Evolutionary conservation across 2,113 vertebrate species (phyloP).

Genomic region (Saguinus imperator): DNA sequence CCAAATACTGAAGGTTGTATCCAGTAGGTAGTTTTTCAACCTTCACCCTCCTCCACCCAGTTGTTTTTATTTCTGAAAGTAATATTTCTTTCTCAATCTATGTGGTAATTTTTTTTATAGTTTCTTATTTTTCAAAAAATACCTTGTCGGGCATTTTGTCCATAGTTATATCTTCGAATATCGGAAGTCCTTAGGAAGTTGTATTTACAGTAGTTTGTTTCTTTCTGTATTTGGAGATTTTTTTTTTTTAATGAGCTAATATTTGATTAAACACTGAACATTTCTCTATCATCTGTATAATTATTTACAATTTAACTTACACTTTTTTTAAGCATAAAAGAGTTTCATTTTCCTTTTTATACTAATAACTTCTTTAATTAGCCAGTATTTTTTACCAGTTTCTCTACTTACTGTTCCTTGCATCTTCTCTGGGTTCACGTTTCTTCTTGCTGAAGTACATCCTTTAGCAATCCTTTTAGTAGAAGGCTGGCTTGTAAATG

Average conservation of each 20-base stretch:
- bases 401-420: neutral
- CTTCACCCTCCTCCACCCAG: too few species aligned
- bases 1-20: too few species aligned
- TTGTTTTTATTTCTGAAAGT: neutral
- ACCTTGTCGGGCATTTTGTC: neutral
- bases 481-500: neutral
- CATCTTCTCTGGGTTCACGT: neutral
- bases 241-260: slow-evolving; percentile 12
- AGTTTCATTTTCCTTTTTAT: neutral
- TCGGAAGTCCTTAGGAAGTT: neutral
- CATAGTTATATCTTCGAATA: neutral
- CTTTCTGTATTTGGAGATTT: neutral
- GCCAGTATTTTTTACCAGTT: neutral
- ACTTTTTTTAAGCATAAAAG: neutral
- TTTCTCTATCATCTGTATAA: neutral
- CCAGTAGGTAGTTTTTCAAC: too few species aligned
- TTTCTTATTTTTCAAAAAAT: neutral
- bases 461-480: neutral
- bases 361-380: neutral
- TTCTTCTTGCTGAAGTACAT: slow-evolving; percentile 4
- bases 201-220: neutral
- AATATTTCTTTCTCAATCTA: neutral
- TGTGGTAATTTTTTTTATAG: neutral
- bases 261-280: slow-evolving; percentile 2
- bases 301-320: neutral